Evolutionary conservation across 1,140 invertebrate genomes (phyloP).

Genomic region (Habropoda laboriosa): DNA sequence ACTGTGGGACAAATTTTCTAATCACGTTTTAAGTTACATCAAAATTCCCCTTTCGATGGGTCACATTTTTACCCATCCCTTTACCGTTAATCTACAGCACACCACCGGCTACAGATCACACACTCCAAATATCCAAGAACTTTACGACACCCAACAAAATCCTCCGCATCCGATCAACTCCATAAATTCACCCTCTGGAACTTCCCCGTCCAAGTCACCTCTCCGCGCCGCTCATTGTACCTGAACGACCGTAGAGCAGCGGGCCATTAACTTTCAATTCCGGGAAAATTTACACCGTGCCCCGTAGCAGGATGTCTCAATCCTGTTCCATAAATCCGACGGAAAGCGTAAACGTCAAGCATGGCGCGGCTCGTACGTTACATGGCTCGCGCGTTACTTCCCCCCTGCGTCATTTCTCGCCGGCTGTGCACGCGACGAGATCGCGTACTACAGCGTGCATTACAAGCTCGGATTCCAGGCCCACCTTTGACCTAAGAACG

Average conservation of each 20-base stretch:
- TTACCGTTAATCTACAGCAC: too few species aligned
- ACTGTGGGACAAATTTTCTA: too few species aligned
- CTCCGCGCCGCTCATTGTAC: too few species aligned
- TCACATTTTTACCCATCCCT: too few species aligned
- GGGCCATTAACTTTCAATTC: slow-evolving; percentile 2
- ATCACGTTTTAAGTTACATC: too few species aligned
- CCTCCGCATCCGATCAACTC: too few species aligned
- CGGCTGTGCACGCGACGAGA: slow-evolving; percentile 48
- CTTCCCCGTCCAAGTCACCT: too few species aligned
- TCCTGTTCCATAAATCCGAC: background rate
- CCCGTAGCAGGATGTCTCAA: background rate
- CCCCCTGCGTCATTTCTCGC: slow-evolving; percentile 34
- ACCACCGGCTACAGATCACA: too few species aligned
- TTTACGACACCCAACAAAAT: too few species aligned
- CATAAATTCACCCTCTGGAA: too few species aligned
- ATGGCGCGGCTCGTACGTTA: background rate
- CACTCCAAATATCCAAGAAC: too few species aligned
- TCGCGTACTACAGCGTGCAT: slow-evolving; percentile 35
- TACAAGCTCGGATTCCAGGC: slow-evolving; percentile 46
- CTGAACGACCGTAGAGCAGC: background rate
- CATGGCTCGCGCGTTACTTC: background rate
- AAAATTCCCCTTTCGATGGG: too few species aligned
- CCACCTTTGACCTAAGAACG: slow-evolving; percentile 57
- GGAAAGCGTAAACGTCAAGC: slow-evolving; percentile 30
- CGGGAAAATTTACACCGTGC: background rate